Evolutionary conservation across 2,113 vertebrate species (phyloP), one percentile per base, ranked within the genome.

Genomic region (Corythaixoides concolor): DNA sequence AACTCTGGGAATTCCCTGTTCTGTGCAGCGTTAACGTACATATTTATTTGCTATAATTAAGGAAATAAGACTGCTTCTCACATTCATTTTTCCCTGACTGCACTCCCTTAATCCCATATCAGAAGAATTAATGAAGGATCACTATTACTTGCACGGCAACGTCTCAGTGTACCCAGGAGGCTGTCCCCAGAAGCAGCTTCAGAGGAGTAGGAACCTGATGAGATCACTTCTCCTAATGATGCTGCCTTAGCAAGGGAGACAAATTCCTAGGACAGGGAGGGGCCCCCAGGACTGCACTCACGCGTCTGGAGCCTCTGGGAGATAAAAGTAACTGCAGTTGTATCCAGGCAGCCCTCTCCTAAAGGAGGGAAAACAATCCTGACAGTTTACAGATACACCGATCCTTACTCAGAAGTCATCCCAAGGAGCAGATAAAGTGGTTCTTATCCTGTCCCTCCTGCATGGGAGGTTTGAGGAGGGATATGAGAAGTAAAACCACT

Each of bases 311-410:
- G 26, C 47, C 56, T 60, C 52, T 13, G 8, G 24, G 11, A 35
- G 3, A 15, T 32, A 70, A 23, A 12, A 49, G 41, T 8, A 77
- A 62, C 55, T 58, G 50, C 24, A 28, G 6, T 50, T 1, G 2
- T 43, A 39, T 15, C 14, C 32, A 49, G 43, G 49, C 35, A 91
- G 43, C 15, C 27, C 45, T 1, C 0, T 0, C 1, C 15, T 13
- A 59, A 67, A 78, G 24, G 17, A 3, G 8, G 19, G 37, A 82
- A 39, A 55, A 8, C 0, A 1, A 27, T 12, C 53, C 1, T 43
- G 28, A 18, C 21, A 56, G 43, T 6, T 27, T 82, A 47, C 11
- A 77, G 32, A 66, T 9, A 77, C 9, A 53, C 30, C 45, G 27
- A 35, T 26, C 58, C 45, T 79, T 30, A 52, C 22, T 62, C 49